Conservation (phyloP, 2,888 invertebrate species). For the Cistogaster globosa region DNA sequence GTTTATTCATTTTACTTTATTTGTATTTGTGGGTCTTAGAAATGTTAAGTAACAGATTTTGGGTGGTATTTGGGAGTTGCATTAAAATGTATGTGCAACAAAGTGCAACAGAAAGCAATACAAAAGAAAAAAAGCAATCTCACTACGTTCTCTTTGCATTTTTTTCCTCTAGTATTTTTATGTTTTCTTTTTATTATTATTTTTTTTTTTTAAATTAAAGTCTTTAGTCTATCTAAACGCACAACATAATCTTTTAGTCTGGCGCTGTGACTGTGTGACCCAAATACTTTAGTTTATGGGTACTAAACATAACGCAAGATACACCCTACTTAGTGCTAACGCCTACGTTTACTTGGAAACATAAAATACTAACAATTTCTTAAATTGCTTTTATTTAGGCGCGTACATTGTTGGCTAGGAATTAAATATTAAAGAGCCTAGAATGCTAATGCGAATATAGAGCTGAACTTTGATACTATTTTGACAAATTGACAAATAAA, state of each 20-base stretch:
- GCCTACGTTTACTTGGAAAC: not conserved
- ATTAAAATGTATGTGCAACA: conserved; percentile 40
- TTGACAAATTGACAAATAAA: too few species aligned
- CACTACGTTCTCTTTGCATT: conserved; percentile 3
- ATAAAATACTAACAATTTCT: not conserved
- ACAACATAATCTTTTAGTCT: conserved; percentile 1
- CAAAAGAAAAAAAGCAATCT: conserved; percentile 15
- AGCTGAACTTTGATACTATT: too few species aligned
- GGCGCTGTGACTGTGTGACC: conserved; percentile 39
- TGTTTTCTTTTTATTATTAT: not conserved
- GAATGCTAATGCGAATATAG: too few species aligned
- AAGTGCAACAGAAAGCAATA: conserved; percentile 34
- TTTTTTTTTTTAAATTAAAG: conserved; percentile 35
- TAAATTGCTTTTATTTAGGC: conserved; percentile 23
- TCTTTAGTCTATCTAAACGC: conserved; percentile 3
- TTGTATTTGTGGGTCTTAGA: conserved; percentile 9
- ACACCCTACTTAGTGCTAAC: conserved; percentile 6
- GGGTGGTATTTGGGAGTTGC: conserved; percentile 60
- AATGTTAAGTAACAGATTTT: conserved; percentile 60
- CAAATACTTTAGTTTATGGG: conserved; percentile 47
- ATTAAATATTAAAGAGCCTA: conserved; percentile 27
- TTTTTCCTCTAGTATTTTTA: not conserved
- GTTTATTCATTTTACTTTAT: conserved; percentile 40
- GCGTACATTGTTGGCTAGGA: conserved; percentile 3
- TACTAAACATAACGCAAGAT: not conserved